Evolutionary conservation across 2,113 vertebrate genomes (phyloP), one percentile per base, ranked within the genome.

Genomic region (Oxygymnocypris stewartii): DNA sequence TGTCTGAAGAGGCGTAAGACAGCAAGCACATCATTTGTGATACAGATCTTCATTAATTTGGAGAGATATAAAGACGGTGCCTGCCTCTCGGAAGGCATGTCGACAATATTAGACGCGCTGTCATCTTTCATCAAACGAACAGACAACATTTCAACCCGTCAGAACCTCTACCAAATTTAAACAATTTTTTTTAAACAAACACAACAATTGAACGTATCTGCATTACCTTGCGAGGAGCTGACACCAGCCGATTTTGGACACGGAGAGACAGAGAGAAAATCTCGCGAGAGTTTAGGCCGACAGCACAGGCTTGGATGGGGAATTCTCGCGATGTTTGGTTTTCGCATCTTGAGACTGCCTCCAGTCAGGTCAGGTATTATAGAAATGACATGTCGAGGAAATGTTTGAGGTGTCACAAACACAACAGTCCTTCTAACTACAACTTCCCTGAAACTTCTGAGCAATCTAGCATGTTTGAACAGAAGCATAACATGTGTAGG

Each of bases 171-270:
- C 8, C 47, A 31, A 71, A 54, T 31, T 31, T 31, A 31, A 31
- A 31, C 1, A 31, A 31, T 31, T 1, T 31, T 31, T 31, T 54
- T 51, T 7, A 20, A 20, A 51, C 2, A 86, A 65, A 49, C 2
- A 14, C 76, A 73, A 74, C 81, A 65, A 74, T 12, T 85, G 28
- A 9, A 37, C 12, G 31, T 25, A 49, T 80, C 23, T 47, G 25
- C 13, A 83, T 89, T 89, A 90, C 90, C 90, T 89, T 84, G 37
- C 20, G 84, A 76, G n/a, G n/a, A n/a, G 88, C 79, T 85, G 88
- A 88, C 85, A 88, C 63, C 86, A 89, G 88, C 78, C 88, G 86
- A 85, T 79, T 79, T 82, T 79, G 63, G 35, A 80, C 63, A 59
- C 51, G 80, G 82, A 88, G 77, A 88, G 49, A 78, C 79, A 76